Evolutionary conservation across 2,888 invertebrate species (phyloP).

Genomic region (Melanargia galathea): DNA sequence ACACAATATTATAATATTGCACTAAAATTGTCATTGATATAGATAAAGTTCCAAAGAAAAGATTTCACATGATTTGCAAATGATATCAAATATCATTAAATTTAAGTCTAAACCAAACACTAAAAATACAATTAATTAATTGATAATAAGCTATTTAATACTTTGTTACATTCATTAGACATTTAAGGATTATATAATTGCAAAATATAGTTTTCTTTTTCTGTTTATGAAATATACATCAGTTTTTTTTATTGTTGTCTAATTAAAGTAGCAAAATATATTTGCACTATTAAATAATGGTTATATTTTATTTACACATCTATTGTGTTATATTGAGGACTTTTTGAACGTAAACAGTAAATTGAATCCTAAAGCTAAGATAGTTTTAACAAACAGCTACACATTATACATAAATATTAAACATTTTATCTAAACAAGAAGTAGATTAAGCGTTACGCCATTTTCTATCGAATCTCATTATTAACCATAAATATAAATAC

Average conservation of each 20-base stretch:
- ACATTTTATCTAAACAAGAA: constrained; percentile 26
- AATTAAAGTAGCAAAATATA: constrained; percentile 34
- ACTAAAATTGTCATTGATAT: constrained; percentile 48
- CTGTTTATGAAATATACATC: constrained; percentile 17
- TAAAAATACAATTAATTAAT: constrained; percentile 39
- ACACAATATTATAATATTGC: constrained; percentile 53
- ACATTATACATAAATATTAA: constrained; percentile 25
- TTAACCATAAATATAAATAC: constrained; percentile 29
- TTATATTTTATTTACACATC: constrained; percentile 33
- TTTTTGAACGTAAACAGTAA: constrained; percentile 25
- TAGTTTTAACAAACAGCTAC: constrained; percentile 33
- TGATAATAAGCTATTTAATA: constrained; percentile 25
- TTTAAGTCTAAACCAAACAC: constrained; percentile 38
- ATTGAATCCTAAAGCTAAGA: constrained; percentile 28
- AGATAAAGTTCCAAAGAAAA: constrained; percentile 52
- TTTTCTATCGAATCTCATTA: constrained; percentile 45
- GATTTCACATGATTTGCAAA: constrained; percentile 62
- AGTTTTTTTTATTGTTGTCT: constrained; percentile 21
- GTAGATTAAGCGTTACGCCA: constrained; percentile 42
- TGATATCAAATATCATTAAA: constrained; percentile 76
- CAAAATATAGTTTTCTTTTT: constrained; percentile 25
- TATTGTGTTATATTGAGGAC: constrained; percentile 25
- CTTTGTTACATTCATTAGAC: constrained; percentile 30
- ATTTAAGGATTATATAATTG: constrained; percentile 15
- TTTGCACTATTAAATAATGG: constrained; percentile 17